These are phyloP conservation scores for Blera fallax DNA, from an alignment of 2,888 invertebrate genomes.

Conservation along the genomic window DNA sequence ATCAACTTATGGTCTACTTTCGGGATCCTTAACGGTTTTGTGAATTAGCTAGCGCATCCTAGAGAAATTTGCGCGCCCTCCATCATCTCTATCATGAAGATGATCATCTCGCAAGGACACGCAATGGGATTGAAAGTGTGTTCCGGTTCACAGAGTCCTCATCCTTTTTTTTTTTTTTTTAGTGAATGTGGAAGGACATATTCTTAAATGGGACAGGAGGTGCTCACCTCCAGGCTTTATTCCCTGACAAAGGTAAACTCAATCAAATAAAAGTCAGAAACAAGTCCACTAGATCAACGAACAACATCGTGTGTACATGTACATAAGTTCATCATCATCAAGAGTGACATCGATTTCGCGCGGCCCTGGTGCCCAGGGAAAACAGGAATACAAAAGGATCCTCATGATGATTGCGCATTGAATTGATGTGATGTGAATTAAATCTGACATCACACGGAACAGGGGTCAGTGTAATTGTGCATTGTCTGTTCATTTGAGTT, in stretches of 20 bases:
- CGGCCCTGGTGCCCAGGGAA: constrained; percentile 16
- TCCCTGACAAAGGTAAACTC: constrained; percentile 53
- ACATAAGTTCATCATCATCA: constrained; percentile 46
- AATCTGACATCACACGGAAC: constrained; percentile 73
- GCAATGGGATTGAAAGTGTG: constrained; percentile 10
- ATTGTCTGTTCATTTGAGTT: constrained; percentile 68
- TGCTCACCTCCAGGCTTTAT: constrained; percentile 60
- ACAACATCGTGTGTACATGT: not conserved
- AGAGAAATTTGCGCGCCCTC: constrained; percentile 28
- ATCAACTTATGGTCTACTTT: constrained; percentile 70
- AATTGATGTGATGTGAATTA: constrained; percentile 73
- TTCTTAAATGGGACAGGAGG: constrained; percentile 68
- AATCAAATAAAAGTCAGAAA: constrained; percentile 66
- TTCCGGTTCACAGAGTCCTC: constrained; percentile 65
- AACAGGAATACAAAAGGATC: constrained; percentile 41
- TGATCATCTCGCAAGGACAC: constrained; percentile 14
- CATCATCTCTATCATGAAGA: constrained; percentile 5
- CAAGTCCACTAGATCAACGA: constrained; percentile 44
- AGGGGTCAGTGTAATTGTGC: constrained; percentile 74
- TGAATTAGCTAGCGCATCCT: constrained; percentile 59
- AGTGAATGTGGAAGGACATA: constrained; percentile 28
- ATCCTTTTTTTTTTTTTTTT: constrained; percentile 33
- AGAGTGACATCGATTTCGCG: constrained; percentile 60
- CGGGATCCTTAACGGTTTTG: constrained; percentile 72
- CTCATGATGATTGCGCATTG: constrained; percentile 2